Evolutionary conservation across 1,140 invertebrate species (phyloP).

Genomic region (Magallana ariakensis): DNA sequence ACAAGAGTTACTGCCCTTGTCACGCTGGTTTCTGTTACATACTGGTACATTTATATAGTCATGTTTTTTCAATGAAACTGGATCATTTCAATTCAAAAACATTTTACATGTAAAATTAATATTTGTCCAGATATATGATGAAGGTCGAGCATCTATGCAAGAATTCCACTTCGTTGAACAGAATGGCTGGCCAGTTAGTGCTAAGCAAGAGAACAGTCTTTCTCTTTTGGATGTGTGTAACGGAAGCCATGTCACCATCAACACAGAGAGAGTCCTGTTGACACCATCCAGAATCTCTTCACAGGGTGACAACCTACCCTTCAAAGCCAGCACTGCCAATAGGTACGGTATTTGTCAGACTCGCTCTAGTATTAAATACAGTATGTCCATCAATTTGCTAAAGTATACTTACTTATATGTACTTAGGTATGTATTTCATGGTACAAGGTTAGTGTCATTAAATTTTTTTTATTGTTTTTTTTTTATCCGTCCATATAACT

Average conservation of each 20-base stretch:
- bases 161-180: conserved; percentile 60
- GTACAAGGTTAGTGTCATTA: too few relatives aligned
- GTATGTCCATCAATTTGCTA: too few relatives aligned
- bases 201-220: conserved; percentile 71
- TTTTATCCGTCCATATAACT: too few relatives aligned
- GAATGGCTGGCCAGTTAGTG: conserved; percentile 78
- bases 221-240: conserved; percentile 74
- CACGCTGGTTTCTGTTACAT: too few relatives aligned
- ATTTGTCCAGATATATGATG: background rate
- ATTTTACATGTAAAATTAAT: background rate
- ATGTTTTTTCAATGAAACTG: too few relatives aligned
- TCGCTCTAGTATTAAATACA: too few relatives aligned
- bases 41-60: too few relatives aligned
- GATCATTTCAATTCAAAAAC: too few relatives aligned
- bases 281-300: background rate
- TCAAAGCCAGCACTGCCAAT: background rate
- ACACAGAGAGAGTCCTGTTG: background rate
- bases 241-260: conserved; percentile 30
- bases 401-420: too few relatives aligned
- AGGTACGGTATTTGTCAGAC: too few relatives aligned
- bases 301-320: background rate
- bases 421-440: too few relatives aligned
- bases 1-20: background rate
- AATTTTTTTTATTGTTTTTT: too few relatives aligned
- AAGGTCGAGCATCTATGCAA: background rate